These are phyloP conservation scores for Crenuchus spilurus DNA, from an alignment of 2,797 vertebrate genomes.

Conservation along the genomic window DNA sequence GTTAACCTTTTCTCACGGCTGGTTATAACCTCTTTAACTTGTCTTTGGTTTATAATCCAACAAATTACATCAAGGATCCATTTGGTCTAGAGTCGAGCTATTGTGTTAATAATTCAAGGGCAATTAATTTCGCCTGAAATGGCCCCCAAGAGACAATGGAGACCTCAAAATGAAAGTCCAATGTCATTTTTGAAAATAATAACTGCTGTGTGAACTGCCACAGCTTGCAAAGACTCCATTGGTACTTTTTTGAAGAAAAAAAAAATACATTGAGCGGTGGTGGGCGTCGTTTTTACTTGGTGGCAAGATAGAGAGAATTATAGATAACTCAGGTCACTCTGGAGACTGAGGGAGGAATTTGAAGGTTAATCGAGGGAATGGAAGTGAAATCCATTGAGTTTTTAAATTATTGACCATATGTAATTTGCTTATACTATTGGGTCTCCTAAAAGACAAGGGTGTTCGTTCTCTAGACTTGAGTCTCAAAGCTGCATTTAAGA, in stretches of 20 bases:
- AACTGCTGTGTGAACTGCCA: background rate
- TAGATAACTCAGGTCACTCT: conserved; percentile 7
- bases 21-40: conserved; percentile 44
- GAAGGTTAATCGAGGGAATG: conserved; percentile 24
- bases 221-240: background rate
- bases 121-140: conserved; percentile 22
- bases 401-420: conserved; percentile 23
- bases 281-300: background rate
- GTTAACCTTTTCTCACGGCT: conserved; percentile 48
- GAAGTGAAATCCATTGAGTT: background rate
- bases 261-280: background rate
- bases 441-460: background rate
- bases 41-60: conserved; percentile 53
- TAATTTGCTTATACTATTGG: background rate
- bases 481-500: conserved; percentile 1
- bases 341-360: background rate
- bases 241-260: background rate
- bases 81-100: conserved; percentile 43
- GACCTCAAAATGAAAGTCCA: conserved; percentile 2
- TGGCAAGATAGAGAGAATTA: conserved; percentile 1
- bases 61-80: conserved; percentile 52
- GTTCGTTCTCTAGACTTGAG: background rate
- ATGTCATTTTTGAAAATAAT: background rate
- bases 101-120: conserved; percentile 62
- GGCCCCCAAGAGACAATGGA: background rate